Evolutionary conservation across 2,113 vertebrate genomes (phyloP).

Genomic region (Pseudonaja textilis): DNA sequence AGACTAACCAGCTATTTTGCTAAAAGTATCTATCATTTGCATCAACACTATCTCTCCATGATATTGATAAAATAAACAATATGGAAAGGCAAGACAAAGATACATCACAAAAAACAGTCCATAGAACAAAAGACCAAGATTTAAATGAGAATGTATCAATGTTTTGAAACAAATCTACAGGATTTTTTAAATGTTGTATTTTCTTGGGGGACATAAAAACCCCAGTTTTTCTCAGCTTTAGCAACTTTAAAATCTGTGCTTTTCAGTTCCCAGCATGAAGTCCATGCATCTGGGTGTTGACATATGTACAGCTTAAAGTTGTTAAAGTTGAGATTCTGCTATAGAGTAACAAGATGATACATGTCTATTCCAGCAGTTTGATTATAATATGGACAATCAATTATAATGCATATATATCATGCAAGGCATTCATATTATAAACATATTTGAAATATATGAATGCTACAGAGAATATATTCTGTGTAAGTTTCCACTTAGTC

Average conservation of each 20-base stretch:
- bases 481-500: not conserved
- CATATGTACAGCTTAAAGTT: not conserved
- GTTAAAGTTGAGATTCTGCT: not conserved
- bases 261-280: not conserved
- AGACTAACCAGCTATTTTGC: not conserved
- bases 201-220: not conserved
- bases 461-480: not conserved
- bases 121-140: not conserved
- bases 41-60: not conserved
- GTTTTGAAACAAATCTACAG: not conserved
- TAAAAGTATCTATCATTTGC: not conserved
- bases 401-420: not conserved
- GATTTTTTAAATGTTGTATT: not conserved
- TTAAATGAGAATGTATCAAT: not conserved
- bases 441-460: not conserved
- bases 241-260: not conserved
- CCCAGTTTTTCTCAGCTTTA: not conserved
- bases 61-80: not conserved
- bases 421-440: not conserved
- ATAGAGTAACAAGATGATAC: not conserved
- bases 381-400: not conserved
- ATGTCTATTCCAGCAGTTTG: not conserved
- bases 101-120: not conserved
- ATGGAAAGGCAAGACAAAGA: not conserved
- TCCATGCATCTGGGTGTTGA: not conserved